Conservation (phyloP, 2,113 vertebrate genomes). For the Heliornis fulica region DNA sequence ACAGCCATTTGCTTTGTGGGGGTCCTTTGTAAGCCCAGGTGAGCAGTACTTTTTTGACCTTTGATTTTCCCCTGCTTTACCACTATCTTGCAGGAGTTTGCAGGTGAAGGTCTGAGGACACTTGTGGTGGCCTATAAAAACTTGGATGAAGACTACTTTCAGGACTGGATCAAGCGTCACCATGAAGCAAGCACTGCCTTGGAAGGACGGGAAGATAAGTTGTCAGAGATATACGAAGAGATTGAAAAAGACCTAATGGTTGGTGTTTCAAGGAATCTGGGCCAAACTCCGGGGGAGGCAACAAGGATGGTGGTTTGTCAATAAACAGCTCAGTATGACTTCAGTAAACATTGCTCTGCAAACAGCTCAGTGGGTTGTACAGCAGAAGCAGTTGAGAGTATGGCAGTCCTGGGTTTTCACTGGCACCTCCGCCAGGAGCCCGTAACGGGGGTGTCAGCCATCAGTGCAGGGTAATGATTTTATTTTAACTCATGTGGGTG, state of each 20-base stretch:
- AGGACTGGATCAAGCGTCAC: conserved; percentile 81
- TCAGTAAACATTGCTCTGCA: background rate
- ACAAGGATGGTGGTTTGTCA: background rate
- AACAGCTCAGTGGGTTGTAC: background rate
- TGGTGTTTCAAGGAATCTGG: conserved; percentile 27
- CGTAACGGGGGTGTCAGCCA: background rate
- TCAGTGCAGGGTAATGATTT: background rate
- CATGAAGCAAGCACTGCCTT: conserved; percentile 80
- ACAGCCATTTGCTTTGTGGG: background rate
- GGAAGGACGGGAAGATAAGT: conserved; percentile 80
- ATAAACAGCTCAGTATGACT: conserved; percentile 12
- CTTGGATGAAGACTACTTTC: conserved; percentile 77
- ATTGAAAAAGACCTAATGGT: conserved; percentile 90
- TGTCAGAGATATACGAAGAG: conserved; percentile 85
- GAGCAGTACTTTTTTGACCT: background rate
- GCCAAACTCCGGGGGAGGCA: conserved; percentile 31
- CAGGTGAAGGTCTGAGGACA: conserved; percentile 88
- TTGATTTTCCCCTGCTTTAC: background rate
- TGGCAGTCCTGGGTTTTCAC: background rate
- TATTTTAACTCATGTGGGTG: conserved; percentile 22
- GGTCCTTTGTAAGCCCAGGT: background rate
- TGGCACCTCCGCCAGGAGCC: background rate
- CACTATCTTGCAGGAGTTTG: conserved; percentile 82
- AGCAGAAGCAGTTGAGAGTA: background rate
- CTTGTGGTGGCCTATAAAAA: conserved; percentile 88